phyloP scores from a whole-genome alignment of 2,113 vertebrate genomes.

The Vireo altiloquus region DNA sequence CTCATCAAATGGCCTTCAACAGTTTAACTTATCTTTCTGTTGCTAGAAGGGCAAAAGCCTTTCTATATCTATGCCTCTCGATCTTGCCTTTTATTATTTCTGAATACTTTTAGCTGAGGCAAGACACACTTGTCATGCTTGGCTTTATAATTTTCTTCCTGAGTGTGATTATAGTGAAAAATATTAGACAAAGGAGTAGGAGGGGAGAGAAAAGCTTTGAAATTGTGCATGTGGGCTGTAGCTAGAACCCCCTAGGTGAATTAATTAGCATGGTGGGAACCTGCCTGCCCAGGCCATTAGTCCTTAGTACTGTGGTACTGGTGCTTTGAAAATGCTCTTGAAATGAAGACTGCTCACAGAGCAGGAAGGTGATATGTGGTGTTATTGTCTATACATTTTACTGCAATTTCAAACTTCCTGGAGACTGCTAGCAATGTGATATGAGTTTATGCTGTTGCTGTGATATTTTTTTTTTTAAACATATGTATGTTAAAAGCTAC shows the following conservation, averaged over 20 bases:
- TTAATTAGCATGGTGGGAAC: neutral
- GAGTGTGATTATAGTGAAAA: neutral
- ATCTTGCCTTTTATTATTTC: neutral
- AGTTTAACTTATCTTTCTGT: neutral
- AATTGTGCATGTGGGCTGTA: neutral
- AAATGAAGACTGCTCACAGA: neutral
- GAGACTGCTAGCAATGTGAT: neutral
- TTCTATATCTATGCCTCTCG: neutral
- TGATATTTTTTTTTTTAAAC: neutral
- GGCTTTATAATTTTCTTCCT: neutral
- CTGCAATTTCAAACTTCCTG: neutral
- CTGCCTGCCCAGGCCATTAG: neutral
- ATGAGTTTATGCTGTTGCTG: neutral
- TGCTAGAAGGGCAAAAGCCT: neutral
- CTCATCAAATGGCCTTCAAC: neutral
- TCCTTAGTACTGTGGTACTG: neutral
- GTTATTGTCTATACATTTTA: neutral
- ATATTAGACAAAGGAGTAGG: neutral
- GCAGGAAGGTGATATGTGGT: neutral
- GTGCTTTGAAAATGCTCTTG: neutral
- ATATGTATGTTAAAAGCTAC: neutral
- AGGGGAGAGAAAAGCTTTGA: neutral
- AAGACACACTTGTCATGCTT: neutral
- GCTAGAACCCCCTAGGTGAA: neutral
- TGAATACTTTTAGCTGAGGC: neutral